Evolutionary conservation across 2,888 invertebrate species (phyloP).

Genomic region (Philereme vetulata): DNA sequence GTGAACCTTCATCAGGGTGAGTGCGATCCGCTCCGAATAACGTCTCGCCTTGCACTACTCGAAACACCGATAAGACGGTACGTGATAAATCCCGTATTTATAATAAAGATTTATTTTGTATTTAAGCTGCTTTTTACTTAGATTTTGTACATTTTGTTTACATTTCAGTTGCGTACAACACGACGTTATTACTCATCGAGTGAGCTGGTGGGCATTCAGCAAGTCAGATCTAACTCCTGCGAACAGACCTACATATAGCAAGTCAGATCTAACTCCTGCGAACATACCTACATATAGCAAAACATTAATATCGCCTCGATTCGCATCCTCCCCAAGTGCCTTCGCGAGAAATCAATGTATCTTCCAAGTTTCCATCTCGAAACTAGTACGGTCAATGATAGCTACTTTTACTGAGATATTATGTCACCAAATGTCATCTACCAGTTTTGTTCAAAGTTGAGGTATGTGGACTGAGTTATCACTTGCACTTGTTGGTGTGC

Average conservation of each 20-base stretch:
- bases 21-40: too few relatives aligned
- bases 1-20: too few relatives aligned
- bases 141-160: slow-evolving; percentile 61
- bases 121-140: slow-evolving; percentile 43
- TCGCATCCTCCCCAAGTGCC: slow-evolving; percentile 65
- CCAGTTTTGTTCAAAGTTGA: slow-evolving; percentile 30
- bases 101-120: too few relatives aligned
- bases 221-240: slow-evolving; percentile 91
- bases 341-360: slow-evolving; percentile 56
- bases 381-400: slow-evolving; percentile 32
- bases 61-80: too few relatives aligned
- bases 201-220: slow-evolving; percentile 88
- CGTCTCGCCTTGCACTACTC: too few relatives aligned
- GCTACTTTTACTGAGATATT: slow-evolving; percentile 23
- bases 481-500: slow-evolving; percentile 34
- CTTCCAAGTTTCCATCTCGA: slow-evolving; percentile 47
- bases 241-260: slow-evolving; percentile 93
- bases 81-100: too few relatives aligned
- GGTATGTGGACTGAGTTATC: slow-evolving; percentile 35
- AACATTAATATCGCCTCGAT: slow-evolving; percentile 47
- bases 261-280: slow-evolving; percentile 91
- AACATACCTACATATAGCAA: slow-evolving; percentile 93
- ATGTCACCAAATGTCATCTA: slow-evolving; percentile 33
- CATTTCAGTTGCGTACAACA: slow-evolving; percentile 90
- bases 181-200: slow-evolving; percentile 91